Evolutionary conservation across 1,140 invertebrate species (phyloP).

Genomic region (Eriosoma lanigerum): DNA sequence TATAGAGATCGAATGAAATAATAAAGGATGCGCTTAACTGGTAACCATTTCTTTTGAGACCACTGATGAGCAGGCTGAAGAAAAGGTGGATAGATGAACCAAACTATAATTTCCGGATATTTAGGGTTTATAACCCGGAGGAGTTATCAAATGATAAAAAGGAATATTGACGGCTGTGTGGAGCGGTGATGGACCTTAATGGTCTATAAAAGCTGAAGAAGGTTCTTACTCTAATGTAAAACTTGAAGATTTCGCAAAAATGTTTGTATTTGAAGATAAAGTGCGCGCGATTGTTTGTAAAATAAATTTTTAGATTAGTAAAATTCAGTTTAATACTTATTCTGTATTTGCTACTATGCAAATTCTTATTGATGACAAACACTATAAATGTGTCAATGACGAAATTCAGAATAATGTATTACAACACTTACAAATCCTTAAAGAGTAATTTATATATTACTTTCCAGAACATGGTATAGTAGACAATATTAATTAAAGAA

Average conservation of each 20-base stretch:
- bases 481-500: too few species aligned
- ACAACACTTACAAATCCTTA: slow-evolving; percentile 34
- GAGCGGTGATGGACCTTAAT: too few species aligned
- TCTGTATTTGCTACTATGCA: slow-evolving; percentile 16
- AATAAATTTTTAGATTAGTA: slow-evolving; percentile 54
- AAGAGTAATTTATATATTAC: slow-evolving; percentile 40
- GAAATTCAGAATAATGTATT: slow-evolving; percentile 39
- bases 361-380: slow-evolving; percentile 25
- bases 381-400: slow-evolving; percentile 16
- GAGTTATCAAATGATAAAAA: too few species aligned
- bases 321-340: slow-evolving; percentile 20
- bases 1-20: too few species aligned
- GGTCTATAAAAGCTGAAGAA: too few species aligned
- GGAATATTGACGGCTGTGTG: too few species aligned
- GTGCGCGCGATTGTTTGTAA: slow-evolving; percentile 53
- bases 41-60: too few species aligned
- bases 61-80: too few species aligned
- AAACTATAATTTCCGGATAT: too few species aligned
- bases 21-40: too few species aligned
- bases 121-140: too few species aligned
- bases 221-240: slow-evolving; percentile 51
- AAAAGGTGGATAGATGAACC: too few species aligned
- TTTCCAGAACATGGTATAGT: slow-evolving; percentile 35
- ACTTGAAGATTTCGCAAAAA: slow-evolving; percentile 54
- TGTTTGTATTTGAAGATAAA: slow-evolving; percentile 54